phyloP scores from a whole-genome alignment of 2,888 invertebrate species.

The Sarcophaga caerulescens region DNA sequence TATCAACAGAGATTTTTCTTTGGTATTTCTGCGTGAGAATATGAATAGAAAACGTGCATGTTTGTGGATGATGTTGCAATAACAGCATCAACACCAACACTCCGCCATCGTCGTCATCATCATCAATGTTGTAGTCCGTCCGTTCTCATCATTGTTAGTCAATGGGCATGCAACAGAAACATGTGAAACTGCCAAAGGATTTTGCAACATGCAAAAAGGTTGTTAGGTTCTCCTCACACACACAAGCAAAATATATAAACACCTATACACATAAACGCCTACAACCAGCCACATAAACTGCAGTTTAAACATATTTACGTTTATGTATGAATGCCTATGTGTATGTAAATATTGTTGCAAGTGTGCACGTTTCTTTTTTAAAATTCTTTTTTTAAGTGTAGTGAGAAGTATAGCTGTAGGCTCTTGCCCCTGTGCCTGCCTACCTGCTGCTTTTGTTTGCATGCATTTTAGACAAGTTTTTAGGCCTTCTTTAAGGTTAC shows the following conservation, averaged over 20 bases:
- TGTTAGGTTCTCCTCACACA: conserved; percentile 6
- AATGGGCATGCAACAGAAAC: conserved; percentile 47
- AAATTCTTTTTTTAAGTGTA: conserved; percentile 35
- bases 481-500: conserved; percentile 59
- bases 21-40: background rate
- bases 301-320: too few relatives aligned
- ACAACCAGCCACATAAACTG: too few relatives aligned
- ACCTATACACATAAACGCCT: background rate
- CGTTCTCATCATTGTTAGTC: background rate
- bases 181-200: conserved; percentile 48
- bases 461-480: conserved; percentile 44
- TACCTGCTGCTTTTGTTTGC: background rate
- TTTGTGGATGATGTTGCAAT: background rate
- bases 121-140: background rate
- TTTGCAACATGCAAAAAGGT: conserved; percentile 14
- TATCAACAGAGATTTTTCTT: background rate
- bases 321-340: too few relatives aligned
- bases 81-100: conserved; percentile 8
- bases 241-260: background rate
- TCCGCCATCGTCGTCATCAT: too few relatives aligned
- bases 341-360: too few relatives aligned
- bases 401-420: background rate
- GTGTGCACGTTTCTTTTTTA: background rate
- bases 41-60: conserved; percentile 29
- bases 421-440: too few relatives aligned